Percentiles rank a stretch among this genome's conserved stretches.
phyloP scores from a whole-genome alignment of 1,140 invertebrate species.

The Bombus ignitus region DNA sequence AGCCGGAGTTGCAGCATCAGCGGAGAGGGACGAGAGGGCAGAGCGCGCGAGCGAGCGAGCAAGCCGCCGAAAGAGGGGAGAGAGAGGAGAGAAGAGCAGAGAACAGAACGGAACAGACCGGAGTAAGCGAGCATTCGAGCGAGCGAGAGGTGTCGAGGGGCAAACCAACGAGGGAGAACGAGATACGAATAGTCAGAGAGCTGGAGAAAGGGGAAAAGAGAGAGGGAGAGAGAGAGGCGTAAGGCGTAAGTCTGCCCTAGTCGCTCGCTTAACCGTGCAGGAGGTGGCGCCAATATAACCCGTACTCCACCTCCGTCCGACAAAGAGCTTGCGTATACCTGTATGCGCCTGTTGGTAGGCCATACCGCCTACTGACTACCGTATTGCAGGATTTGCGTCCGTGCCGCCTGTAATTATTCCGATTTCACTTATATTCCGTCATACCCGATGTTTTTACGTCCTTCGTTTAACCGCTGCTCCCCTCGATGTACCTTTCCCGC shows the following conservation, averaged over 20 bases:
- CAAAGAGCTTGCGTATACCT: constrained; percentile 78
- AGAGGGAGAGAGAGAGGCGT: constrained; percentile 62
- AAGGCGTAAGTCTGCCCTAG: constrained; percentile 81
- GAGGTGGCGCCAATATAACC: constrained; percentile 83
- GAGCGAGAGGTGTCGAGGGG: constrained; percentile 41
- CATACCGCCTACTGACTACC: constrained; percentile 69
- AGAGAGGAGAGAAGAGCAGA: constrained; percentile 26
- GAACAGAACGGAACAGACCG: constrained; percentile 36
- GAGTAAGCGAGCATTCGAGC: constrained; percentile 50
- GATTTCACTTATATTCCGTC: constrained; percentile 63
- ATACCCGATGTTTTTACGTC: constrained; percentile 13
- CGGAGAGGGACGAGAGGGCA: constrained; percentile 62
- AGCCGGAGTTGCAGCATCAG: constrained; percentile 79
- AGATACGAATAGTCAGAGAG: constrained; percentile 41
- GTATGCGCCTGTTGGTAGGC: constrained; percentile 68
- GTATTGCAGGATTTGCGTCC: constrained; percentile 66
- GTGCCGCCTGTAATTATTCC: constrained; percentile 66
- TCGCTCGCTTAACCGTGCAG: constrained; percentile 76
- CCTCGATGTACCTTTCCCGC: not conserved
- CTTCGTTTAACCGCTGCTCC: not conserved
- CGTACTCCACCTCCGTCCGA: constrained; percentile 71
- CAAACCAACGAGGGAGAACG: constrained; percentile 56
- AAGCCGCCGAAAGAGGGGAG: constrained; percentile 25
- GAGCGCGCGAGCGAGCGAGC: constrained; percentile 57
- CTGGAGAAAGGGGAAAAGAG: constrained; percentile 25